Conservation (phyloP, 1,140 invertebrate species). For the Drosophila nasuta region DNA sequence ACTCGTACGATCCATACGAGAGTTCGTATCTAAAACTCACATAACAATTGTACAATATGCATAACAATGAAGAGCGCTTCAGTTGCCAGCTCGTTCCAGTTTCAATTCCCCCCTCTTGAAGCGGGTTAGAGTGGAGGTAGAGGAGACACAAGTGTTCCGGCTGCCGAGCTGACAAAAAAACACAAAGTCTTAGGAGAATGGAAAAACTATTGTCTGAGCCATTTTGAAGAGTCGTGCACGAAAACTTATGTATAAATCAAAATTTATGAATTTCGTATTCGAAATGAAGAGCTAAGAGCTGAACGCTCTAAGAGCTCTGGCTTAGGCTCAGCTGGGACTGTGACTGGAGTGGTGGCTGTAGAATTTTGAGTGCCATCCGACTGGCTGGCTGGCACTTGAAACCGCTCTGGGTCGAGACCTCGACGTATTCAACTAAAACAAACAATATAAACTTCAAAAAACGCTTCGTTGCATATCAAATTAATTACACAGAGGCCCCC, state of each 20-base stretch:
- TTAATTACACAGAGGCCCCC: slow-evolving; percentile 73
- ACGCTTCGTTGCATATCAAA: slow-evolving; percentile 83
- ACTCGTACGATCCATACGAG: slow-evolving; percentile 13
- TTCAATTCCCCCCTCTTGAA: slow-evolving; percentile 32
- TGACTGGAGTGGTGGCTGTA: slow-evolving; percentile 27
- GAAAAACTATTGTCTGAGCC: slow-evolving; percentile 72
- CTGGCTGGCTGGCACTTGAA: slow-evolving; percentile 55
- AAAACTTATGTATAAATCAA: slow-evolving; percentile 70
- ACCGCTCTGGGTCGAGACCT: slow-evolving; percentile 58
- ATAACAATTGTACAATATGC: slow-evolving; percentile 81
- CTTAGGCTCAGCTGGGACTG: slow-evolving; percentile 25
- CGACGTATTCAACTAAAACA: slow-evolving; percentile 71
- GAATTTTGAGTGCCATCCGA: slow-evolving; percentile 48
- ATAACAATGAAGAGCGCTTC: slow-evolving; percentile 70
- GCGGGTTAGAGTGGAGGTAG: neutral
- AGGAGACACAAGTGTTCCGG: slow-evolving; percentile 73
- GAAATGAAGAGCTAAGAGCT: slow-evolving; percentile 47
- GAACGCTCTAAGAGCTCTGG: neutral
- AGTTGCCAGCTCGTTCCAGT: slow-evolving; percentile 53
- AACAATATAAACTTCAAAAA: slow-evolving; percentile 82
- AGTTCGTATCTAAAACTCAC: slow-evolving; percentile 48
- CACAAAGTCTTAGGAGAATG: slow-evolving; percentile 44
- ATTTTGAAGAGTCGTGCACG: slow-evolving; percentile 41
- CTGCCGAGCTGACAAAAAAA: slow-evolving; percentile 41
- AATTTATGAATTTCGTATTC: slow-evolving; percentile 69